phyloP scores from a whole-genome alignment of 2,113 vertebrate species.

The Hypocryptadius cinnamomeus region DNA sequence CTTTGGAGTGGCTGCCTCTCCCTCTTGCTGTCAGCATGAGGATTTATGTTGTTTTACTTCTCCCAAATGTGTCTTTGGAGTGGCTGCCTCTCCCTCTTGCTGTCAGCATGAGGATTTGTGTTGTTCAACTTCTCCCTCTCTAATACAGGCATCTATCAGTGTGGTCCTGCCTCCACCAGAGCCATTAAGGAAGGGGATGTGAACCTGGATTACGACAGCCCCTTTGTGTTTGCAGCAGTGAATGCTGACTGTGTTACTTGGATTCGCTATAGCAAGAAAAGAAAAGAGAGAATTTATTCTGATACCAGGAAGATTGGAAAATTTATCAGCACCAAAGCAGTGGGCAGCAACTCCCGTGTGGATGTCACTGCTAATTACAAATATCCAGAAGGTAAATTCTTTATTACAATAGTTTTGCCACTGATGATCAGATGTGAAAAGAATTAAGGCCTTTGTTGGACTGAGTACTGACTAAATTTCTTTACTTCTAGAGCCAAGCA shows the following conservation, averaged over 20 bases:
- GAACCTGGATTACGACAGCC: constrained; percentile 73
- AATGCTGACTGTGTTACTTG: constrained; percentile 80
- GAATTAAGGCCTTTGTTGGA: neutral
- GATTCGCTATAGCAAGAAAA: constrained; percentile 64
- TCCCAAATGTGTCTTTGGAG: neutral
- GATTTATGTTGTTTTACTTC: neutral
- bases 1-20: neutral
- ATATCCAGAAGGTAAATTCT: constrained; percentile 74
- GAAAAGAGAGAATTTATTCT: constrained; percentile 60
- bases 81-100: neutral
- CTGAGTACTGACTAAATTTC: neutral
- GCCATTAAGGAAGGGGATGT: constrained; percentile 78
- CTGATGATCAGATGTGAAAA: neutral
- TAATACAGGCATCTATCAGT: constrained; percentile 71
- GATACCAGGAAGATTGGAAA: constrained; percentile 63
- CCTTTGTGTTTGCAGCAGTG: constrained; percentile 82
- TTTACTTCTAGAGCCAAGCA: neutral
- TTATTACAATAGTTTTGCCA: neutral
- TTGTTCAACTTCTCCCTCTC: neutral
- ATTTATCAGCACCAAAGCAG: constrained; percentile 82
- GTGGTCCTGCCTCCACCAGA: constrained; percentile 78
- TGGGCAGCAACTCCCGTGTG: constrained; percentile 63
- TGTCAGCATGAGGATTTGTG: neutral
- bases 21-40: neutral
- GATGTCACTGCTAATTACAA: constrained; percentile 82